phyloP scores from a whole-genome alignment of 2,797 vertebrate species.

The Pseudochirops cupreus region DNA sequence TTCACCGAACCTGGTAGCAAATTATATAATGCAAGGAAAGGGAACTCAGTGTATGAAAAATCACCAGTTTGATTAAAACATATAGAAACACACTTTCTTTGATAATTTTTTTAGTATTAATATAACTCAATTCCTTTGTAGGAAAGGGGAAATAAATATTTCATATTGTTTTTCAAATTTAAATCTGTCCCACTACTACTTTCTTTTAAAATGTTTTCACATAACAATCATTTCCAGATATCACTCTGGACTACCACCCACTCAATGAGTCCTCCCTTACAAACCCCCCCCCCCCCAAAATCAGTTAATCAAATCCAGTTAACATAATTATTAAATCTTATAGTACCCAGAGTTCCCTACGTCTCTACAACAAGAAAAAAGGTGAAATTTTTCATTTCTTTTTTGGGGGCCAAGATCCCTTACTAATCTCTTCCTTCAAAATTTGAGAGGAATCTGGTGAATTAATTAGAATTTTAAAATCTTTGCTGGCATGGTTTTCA shows the following conservation, averaged over 20 bases:
- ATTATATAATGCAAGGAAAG: slow-evolving; percentile 30
- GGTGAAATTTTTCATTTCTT: neutral
- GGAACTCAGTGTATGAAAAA: neutral
- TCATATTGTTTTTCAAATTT: neutral
- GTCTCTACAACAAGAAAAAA: neutral
- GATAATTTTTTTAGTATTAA: slow-evolving; percentile 35
- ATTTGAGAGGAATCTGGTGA: neutral
- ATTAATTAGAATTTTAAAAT: neutral
- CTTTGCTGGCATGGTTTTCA: neutral
- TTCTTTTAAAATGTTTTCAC: neutral
- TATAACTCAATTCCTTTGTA: slow-evolving; percentile 6
- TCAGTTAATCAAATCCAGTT: neutral
- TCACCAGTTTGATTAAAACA: neutral
- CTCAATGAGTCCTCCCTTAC: neutral
- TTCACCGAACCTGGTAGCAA: slow-evolving; percentile 20
- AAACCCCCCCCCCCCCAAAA: neutral
- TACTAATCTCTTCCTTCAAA: neutral
- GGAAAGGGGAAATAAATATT: neutral
- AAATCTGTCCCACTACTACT: neutral
- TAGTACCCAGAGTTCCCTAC: neutral
- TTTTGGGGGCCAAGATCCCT: neutral
- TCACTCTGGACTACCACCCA: neutral
- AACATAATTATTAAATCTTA: neutral
- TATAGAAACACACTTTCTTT: neutral
- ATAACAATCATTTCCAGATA: neutral